These are phyloP conservation scores for Drosophila buzzatii DNA, from an alignment of 2,888 invertebrate species.

Conservation along the genomic window DNA sequence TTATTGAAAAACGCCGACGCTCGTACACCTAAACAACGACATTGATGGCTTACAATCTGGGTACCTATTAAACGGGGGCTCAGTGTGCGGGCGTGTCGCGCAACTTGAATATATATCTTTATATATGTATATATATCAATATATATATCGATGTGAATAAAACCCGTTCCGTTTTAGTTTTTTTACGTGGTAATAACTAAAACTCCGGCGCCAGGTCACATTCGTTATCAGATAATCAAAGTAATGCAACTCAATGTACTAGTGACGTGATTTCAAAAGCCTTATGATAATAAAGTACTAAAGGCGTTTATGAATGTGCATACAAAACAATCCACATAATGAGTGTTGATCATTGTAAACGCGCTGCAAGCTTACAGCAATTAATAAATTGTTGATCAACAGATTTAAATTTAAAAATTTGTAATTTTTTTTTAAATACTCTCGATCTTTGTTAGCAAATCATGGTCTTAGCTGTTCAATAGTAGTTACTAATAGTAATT, in stretches of 20 bases:
- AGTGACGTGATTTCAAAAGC: conserved; percentile 48
- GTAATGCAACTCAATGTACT: conserved; percentile 23
- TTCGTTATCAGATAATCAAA: conserved; percentile 58
- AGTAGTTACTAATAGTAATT: background rate
- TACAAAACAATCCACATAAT: conserved; percentile 2
- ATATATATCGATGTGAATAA: conserved; percentile 11
- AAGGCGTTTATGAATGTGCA: conserved; percentile 9
- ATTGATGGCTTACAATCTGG: conserved; percentile 60
- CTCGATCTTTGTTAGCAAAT: background rate
- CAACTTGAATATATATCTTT: conserved; percentile 24
- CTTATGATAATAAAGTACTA: conserved; percentile 19
- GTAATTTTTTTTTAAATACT: background rate
- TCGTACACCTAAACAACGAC: conserved; percentile 44
- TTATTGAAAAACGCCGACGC: conserved; percentile 48
- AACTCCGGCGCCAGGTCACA: conserved; percentile 29
- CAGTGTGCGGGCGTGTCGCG: conserved; percentile 46
- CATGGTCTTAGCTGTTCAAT: background rate
- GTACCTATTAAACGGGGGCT: conserved; percentile 32
- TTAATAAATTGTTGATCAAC: background rate
- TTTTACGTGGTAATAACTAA: conserved; percentile 55
- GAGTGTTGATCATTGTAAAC: conserved; percentile 14
- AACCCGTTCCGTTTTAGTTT: conserved; percentile 47
- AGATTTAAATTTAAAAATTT: background rate
- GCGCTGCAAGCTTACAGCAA: conserved; percentile 11
- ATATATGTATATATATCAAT: background rate